Evolutionary conservation across 2,113 vertebrate species (phyloP).

Genomic region (Lipophrys pholis): DNA sequence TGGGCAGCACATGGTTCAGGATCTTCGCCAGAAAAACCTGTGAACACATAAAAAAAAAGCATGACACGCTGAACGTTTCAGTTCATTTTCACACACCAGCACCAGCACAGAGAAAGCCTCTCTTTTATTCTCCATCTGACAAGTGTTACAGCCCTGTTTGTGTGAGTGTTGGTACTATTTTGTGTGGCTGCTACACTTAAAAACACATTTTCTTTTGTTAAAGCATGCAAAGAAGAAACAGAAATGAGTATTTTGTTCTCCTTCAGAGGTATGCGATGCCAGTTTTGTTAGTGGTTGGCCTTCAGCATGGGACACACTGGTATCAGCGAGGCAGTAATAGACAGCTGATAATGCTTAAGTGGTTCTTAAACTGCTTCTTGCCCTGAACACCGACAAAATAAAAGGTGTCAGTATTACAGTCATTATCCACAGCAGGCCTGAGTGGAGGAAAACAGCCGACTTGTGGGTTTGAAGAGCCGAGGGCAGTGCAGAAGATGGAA

Average conservation of each 20-base stretch:
- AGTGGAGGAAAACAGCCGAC: neutral
- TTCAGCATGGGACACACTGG: neutral
- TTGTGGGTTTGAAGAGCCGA: neutral
- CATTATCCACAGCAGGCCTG: neutral
- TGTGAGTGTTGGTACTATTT: neutral
- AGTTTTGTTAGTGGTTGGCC: neutral
- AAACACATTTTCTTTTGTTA: slow-evolving; percentile 3
- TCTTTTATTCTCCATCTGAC: slow-evolving; percentile 24
- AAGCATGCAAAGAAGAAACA: neutral
- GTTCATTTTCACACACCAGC: slow-evolving; percentile 40
- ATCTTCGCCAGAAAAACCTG: slow-evolving; percentile 93
- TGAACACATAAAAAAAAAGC: slow-evolving; percentile 28
- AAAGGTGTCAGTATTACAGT: slow-evolving; percentile 10
- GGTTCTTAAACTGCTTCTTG: neutral
- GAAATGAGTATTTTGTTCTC: neutral
- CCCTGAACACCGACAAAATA: neutral
- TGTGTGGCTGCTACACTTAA: neutral
- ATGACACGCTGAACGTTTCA: neutral
- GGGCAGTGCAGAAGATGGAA: slow-evolving; percentile 20
- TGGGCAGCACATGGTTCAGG: slow-evolving; percentile 90
- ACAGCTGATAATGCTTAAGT: slow-evolving; percentile 1
- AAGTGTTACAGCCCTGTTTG: neutral
- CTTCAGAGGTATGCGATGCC: no score
- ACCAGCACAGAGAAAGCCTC: slow-evolving; percentile 3
- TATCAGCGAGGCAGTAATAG: slow-evolving; percentile 17